Percentiles rank a stretch among this genome's conserved stretches.
These are phyloP conservation scores for Hestina assimilis DNA, from an alignment of 1,140 invertebrate genomes.

Conservation along the genomic window DNA sequence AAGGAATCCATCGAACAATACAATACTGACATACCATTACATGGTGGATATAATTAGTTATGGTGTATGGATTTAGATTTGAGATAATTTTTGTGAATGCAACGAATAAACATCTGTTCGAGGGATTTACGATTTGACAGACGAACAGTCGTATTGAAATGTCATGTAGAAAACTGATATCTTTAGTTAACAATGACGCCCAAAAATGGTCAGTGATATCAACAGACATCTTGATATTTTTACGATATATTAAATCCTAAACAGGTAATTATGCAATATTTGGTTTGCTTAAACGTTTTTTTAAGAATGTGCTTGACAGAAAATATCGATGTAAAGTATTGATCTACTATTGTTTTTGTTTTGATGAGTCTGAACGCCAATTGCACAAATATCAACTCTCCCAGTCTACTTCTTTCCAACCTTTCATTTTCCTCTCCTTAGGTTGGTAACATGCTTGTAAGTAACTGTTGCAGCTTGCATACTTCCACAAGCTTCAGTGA, in stretches of 20 bases:
- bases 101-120: constrained; percentile 67
- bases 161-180: constrained; percentile 70
- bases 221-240: constrained; percentile 20
- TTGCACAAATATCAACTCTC: no score
- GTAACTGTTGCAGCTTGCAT: no score
- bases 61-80: constrained; percentile 76
- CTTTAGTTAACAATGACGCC: constrained; percentile 46
- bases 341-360: no score
- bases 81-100: constrained; percentile 73
- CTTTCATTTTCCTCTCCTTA: no score
- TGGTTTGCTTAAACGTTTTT: neutral
- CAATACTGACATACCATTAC: constrained; percentile 63
- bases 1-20: constrained; percentile 56
- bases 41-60: constrained; percentile 76
- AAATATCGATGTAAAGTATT: no score
- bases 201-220: constrained; percentile 65
- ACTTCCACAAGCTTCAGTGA: no score
- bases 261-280: neutral
- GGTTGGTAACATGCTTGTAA: no score
- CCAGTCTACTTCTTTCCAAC: no score
- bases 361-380: no score
- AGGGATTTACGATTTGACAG: constrained; percentile 64
- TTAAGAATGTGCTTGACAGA: no score
- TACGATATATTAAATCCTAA: neutral
- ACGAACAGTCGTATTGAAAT: constrained; percentile 61